Evolutionary conservation across 2,888 invertebrate species (phyloP), one percentile per base, ranked within the genome.

Genomic region (Ectemnius cavifrons): DNA sequence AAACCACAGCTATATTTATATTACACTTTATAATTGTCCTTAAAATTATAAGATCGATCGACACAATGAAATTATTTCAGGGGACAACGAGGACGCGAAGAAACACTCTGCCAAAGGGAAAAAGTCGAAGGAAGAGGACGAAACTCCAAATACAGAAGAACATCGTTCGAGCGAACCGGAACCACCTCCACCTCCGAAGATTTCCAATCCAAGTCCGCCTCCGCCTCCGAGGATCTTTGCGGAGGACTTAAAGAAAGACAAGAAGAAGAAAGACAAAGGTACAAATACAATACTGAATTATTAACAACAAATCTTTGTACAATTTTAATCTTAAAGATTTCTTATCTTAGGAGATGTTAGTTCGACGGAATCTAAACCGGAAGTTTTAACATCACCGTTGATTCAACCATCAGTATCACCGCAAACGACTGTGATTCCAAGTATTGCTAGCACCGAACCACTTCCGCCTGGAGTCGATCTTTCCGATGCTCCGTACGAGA

Each of bases 401-500:
- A 83, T 83, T 77, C 78, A 87, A 0, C 47, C 63, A 5, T 8
- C 63, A 16, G 18, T 84, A 0, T 82, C 86, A 4, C 80, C 87
- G 11, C 84, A 86, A 13, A 80, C 86, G 0, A 73, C 87, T 4
- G 78, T 79, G 8, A 83, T 88, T 11, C 79, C 83, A 1, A 87
- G 73, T 56, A 77, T 84, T 6, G 72, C 85, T 14, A 85, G 72
- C 45, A 81, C 71, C 37, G 92, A 93, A 82, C 93, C 92, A 14
- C 84, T 92, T n/a, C 93, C 93, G 16, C 93, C 93, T 6, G 93
- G 93, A 3, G 92, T 93, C 0, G 93, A 93, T 80, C 86, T 91
- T 6, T 88, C 91, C 2, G 92, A 92, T 63, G 83, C 90, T 58
- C 85, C 91, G 1, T 91, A 89, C 57, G 84, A 88, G 11, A 61